Evolutionary conservation across 2,113 vertebrate genomes (phyloP).

Genomic region (Periophthalmus modestus): DNA sequence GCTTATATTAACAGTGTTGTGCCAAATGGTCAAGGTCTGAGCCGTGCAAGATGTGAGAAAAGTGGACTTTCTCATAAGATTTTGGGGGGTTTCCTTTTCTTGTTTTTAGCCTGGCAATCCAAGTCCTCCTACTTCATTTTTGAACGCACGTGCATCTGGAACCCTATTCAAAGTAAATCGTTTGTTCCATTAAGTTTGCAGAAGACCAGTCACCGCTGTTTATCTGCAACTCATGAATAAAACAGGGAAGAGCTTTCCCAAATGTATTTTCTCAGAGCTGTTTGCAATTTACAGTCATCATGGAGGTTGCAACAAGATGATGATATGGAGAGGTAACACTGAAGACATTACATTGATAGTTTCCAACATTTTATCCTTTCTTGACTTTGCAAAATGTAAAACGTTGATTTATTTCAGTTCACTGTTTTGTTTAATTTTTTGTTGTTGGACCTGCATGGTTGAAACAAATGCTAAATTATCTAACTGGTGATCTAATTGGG

Average conservation of each 20-base stretch:
- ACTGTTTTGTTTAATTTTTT: no score
- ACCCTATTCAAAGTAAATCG: neutral
- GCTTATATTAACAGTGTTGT: slow-evolving; percentile 48
- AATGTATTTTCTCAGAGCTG: no score
- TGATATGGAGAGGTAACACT: no score
- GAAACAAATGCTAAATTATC: neutral
- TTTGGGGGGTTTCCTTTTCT: neutral
- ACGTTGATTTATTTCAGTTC: no score
- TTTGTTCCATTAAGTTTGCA: neutral
- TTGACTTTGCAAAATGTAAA: no score
- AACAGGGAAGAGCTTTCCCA: neutral
- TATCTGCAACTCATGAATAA: neutral
- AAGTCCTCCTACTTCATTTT: neutral
- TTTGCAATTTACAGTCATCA: no score
- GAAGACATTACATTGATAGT: no score
- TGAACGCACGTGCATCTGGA: neutral
- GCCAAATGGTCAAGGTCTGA: slow-evolving; percentile 47
- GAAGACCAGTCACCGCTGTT: neutral
- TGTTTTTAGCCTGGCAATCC: no score
- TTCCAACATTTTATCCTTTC: no score
- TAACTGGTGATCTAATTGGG: neutral
- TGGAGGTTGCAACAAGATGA: no score
- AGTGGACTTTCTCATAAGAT: slow-evolving; percentile 25
- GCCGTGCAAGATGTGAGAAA: neutral
- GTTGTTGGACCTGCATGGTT: no score